Evolutionary conservation across 2,113 vertebrate species (phyloP), one percentile per base, ranked within the genome.

Genomic region (Limanda limanda): DNA sequence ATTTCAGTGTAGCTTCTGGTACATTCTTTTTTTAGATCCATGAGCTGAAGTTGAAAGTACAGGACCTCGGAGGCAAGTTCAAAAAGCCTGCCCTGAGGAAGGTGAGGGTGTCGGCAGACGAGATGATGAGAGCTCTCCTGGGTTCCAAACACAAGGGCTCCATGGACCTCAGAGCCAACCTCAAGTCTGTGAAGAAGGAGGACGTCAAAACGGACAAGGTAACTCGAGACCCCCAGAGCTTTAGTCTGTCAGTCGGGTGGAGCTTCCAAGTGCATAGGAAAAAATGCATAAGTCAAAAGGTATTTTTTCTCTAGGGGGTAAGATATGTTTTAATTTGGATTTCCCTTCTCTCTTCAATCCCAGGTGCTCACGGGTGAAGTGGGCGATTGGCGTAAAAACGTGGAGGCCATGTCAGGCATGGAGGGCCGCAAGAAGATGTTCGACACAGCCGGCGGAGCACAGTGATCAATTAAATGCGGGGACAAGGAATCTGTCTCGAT

Each of bases 371-470:
- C 96, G 0, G 89, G 84, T 74, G 98, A 98, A 85, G 97, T 99
- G 75, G 94, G 97, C 0, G 97, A 99, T 91, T 99, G 98, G 98
- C 96, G 97, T 86, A 99, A 99, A 93, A 99, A 99, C 0, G 97
- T 99, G 90, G 98, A 99, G 79, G 97, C 98, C 87, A 98, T 99
- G 97, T 99, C 98, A 0, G 98, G 98, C 40, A 99, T 99, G 98
- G 97, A 99, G 76, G 98, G 97, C 8, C 91, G 97, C n/a, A 99
- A 99, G 95, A 99, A 99, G 94, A 99, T 99, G 97, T 99, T 99
- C 0, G 98, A 99, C 0, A 97, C 97, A n/a, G 92, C 65, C 9
- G 96, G 97, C 1, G 93, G 87, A 9, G 90, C 61, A 2, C 93
- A 95, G 89, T 95, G 81, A 59, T 64, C 27, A 7, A 17, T n/a